Base-by-base conservation (phyloP, 2,888 invertebrate genomes). In the Brenthis ino region DNA sequence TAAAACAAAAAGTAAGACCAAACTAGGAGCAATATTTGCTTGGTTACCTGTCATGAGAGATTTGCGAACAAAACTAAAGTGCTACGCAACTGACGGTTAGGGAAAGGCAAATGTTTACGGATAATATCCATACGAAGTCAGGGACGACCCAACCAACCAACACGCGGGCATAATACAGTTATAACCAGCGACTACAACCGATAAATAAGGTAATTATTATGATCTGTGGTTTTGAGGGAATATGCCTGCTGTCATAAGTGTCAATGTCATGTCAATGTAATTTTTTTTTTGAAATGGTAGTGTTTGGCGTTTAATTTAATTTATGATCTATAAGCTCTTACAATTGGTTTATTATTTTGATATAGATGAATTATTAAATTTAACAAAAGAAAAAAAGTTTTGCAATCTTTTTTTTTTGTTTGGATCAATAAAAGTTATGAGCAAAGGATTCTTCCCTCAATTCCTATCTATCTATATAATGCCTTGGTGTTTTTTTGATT, bases 111-210 rank as follows among this genome's bases (percentile, higher is more conserved):
- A 76, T 77, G 75, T 74, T 76, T 20, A 80, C 77, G 74, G 80
- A 79, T 81, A 80, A 11, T 43, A 43, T 43, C 2, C 1, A 43
- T 43, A 43, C 37, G 37, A 43, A 43, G 37, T 43, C 37, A 11
- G 37, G 37, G 77, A 77, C 76, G 65, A 68, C 51, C 57, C 85
- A 85, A 90, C 91, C 91, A 91, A 92, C 91, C 91, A 90, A 80
- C 85, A 88, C 91, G 90, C 79, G 92, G 91, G 92, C 92, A 91
- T 91, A 88, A 89, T 91, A 91, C 91, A 91, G 91, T 92, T 91
- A 86, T 90, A 91, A 90, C 89, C 90, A 91, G 88, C 85, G 78
- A 6, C 64, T 33, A 73, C 72, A 61, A 77, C 63, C 72, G 69
- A 68, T 71, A 37, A 53, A 76, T 72, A 85, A 91, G 92, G 92